Conservation (phyloP, 2,888 invertebrate genomes). For the Drosophila rubida region DNA sequence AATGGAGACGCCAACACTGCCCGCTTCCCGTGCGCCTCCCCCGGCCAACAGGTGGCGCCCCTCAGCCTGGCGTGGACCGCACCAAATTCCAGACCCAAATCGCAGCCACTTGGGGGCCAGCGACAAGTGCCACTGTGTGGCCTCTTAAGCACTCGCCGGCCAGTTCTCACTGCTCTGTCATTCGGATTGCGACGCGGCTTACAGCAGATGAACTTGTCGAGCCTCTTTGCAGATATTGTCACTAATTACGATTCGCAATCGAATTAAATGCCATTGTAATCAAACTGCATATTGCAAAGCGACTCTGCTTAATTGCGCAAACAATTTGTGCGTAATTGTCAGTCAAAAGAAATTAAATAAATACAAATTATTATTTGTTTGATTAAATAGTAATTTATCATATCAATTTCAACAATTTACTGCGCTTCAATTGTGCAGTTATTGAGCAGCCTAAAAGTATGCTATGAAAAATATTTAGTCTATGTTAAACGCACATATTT, state of each 20-base stretch:
- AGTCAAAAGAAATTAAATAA: too few relatives aligned
- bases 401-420: too few relatives aligned
- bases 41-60: slow-evolving; percentile 44
- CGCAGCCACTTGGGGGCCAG: slow-evolving; percentile 32
- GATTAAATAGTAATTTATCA: too few relatives aligned
- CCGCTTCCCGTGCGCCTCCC: not conserved
- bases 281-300: not conserved
- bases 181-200: slow-evolving; percentile 17
- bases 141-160: slow-evolving; percentile 14
- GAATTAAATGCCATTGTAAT: slow-evolving; percentile 5
- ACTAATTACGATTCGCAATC: slow-evolving; percentile 4
- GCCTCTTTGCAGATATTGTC: not conserved
- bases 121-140: slow-evolving; percentile 17
- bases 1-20: slow-evolving; percentile 43
- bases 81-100: slow-evolving; percentile 24
- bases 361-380: too few relatives aligned
- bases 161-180: slow-evolving; percentile 29
- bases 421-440: too few relatives aligned
- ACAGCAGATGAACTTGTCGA: not conserved
- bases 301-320: not conserved
- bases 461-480: too few relatives aligned
- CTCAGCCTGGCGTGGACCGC: not conserved
- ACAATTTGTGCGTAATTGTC: not conserved
- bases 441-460: too few relatives aligned
- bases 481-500: too few relatives aligned